Evolutionary conservation across 2,888 invertebrate species (phyloP).

Genomic region (Romanomermis culicivorax): DNA sequence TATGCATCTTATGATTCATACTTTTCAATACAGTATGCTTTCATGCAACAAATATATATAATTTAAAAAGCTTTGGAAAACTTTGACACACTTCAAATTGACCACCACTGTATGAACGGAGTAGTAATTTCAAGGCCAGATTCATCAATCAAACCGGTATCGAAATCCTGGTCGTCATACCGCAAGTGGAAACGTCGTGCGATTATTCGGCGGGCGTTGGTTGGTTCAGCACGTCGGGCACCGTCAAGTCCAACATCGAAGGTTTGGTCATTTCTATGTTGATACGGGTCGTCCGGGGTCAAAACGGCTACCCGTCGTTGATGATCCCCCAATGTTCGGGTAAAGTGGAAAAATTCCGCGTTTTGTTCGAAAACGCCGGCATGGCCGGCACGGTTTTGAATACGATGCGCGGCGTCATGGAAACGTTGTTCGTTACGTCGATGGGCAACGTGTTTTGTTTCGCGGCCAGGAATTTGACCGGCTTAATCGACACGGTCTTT

Average conservation of each 20-base stretch:
- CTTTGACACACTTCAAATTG: too few relatives aligned
- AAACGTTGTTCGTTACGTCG: not conserved
- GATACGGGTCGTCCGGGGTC: not conserved
- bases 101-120: too few relatives aligned
- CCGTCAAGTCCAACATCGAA: not conserved
- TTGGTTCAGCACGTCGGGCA: not conserved
- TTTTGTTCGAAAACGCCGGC: not conserved
- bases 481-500: not conserved
- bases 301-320: not conserved
- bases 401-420: not conserved
- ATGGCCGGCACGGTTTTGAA: not conserved
- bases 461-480: not conserved
- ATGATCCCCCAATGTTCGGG: not conserved
- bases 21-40: too few relatives aligned
- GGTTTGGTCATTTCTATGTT: not conserved
- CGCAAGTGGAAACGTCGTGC: not conserved
- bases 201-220: not conserved
- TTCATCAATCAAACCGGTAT: slow-evolving; percentile 3
- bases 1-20: too few relatives aligned
- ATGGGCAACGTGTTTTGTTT: not conserved
- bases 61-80: too few relatives aligned
- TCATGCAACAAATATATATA: too few relatives aligned
- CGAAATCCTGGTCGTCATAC: not conserved
- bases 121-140: not conserved
- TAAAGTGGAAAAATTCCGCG: not conserved